Base-by-base conservation (phyloP, 2,888 invertebrate genomes). In the Hemithea aestivaria region DNA sequence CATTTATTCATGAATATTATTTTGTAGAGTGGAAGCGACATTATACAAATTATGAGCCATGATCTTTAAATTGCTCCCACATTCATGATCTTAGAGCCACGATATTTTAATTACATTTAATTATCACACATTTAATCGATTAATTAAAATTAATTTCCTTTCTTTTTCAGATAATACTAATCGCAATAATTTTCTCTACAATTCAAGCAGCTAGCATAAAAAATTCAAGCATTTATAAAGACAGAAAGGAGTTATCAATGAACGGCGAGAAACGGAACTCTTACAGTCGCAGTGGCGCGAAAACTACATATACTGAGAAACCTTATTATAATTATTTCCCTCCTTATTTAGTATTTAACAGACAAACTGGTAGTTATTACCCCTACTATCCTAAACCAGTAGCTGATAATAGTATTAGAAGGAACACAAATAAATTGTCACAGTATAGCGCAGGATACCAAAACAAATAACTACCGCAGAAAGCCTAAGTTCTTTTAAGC, bases 281-380 rank as follows among this genome's bases (percentile, higher is more conserved):
- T 0, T 62, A 70, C 43, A 55, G 60, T 16, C 52, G 56, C 7
- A 69, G 42, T 37, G 73, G 69, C 68, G 54, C 56, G 1, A 53
- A 49, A 8, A 42, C 54, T 2, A 47, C 51, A 2, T 53, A 58
- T 31, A 27, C 25, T n/a, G 6, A 10, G 0, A 33, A 30, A 1
- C 7, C 32, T 4, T 35, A 21, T 12, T 29, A 31, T 10, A 36
- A 28, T 29, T 62, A 62, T 10, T 53, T 80, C 10, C 79, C 83
- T 0, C 80, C 82, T 2, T 84, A 84, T 42, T 58, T 84, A 27
- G 79, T 84, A 0, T 82, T 68, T 27, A 84, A 82, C 34, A 70
- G 63, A 39, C 80, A 82, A 51, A 52, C 59, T 6, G 82, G 82
- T 0, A 64, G 80, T 0, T 84, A 84, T 27, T 81, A 68, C 20